phyloP scores from a whole-genome alignment of 2,797 vertebrate species.

The Enteromius treurensis region DNA sequence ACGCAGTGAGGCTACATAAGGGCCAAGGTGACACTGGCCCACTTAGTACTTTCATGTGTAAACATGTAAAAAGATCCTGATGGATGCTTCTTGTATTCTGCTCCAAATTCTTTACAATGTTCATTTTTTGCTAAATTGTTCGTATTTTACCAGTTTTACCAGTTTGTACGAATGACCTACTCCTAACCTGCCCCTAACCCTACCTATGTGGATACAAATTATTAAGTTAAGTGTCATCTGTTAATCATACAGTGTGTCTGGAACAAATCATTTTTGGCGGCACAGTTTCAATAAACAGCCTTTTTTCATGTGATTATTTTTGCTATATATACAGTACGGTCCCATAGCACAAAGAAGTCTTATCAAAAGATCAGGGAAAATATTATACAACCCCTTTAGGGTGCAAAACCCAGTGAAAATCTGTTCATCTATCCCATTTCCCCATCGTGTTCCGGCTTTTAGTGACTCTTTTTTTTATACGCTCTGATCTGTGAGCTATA shows the following conservation, averaged over 20 bases:
- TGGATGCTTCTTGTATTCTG: background rate
- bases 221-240: background rate
- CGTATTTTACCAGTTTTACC: no score
- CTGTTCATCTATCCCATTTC: conserved; percentile 27
- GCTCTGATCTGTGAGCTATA: conserved; percentile 26
- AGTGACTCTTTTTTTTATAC: conserved; percentile 14
- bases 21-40: background rate
- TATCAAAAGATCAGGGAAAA: conserved; percentile 18
- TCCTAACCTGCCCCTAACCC: no score
- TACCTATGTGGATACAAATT: background rate
- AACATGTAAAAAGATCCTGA: background rate
- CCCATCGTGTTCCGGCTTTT: conserved; percentile 17
- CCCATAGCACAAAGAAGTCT: background rate
- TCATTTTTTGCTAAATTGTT: no score
- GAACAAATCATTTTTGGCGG: background rate
- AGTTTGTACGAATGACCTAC: no score
- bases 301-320: background rate
- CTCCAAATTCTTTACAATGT: no score
- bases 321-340: background rate
- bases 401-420: background rate
- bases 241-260: background rate
- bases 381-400: background rate
- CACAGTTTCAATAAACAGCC: background rate
- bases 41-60: background rate
- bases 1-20: background rate